Percentiles rank a stretch among this genome's conserved stretches.
phyloP scores from a whole-genome alignment of 2,113 vertebrate genomes.

The Urocitellus parryii region DNA sequence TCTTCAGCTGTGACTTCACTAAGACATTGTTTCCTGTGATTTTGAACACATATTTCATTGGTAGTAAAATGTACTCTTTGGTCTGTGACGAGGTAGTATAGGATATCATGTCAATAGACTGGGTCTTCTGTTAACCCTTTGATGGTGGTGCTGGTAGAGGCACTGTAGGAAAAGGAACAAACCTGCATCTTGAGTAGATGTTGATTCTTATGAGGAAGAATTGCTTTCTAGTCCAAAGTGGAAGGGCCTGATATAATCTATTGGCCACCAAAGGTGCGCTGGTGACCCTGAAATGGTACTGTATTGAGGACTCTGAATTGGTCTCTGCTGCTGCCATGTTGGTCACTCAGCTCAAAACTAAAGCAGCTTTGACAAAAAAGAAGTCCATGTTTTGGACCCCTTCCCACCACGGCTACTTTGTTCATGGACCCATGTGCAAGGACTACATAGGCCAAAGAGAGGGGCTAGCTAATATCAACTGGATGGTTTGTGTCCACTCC shows the following conservation, averaged over 20 bases:
- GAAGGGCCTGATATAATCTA: background rate
- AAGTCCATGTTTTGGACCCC: background rate
- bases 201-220: background rate
- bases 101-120: background rate
- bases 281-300: background rate
- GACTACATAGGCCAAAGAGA: background rate
- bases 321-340: background rate
- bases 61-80: background rate
- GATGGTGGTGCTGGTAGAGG: background rate
- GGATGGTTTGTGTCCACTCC: background rate
- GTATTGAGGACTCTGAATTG: background rate
- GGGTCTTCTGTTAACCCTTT: background rate
- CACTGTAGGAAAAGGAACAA: background rate
- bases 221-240: background rate
- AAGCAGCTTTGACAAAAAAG: background rate
- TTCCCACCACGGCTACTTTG: background rate
- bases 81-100: background rate
- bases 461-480: background rate
- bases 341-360: background rate
- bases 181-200: background rate
- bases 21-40: background rate
- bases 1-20: background rate
- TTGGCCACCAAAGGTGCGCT: background rate
- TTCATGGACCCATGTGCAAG: background rate
- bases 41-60: background rate